These are phyloP conservation scores for Catocala sponsa DNA, from an alignment of 2,888 invertebrate genomes.

Conservation along the genomic window DNA sequence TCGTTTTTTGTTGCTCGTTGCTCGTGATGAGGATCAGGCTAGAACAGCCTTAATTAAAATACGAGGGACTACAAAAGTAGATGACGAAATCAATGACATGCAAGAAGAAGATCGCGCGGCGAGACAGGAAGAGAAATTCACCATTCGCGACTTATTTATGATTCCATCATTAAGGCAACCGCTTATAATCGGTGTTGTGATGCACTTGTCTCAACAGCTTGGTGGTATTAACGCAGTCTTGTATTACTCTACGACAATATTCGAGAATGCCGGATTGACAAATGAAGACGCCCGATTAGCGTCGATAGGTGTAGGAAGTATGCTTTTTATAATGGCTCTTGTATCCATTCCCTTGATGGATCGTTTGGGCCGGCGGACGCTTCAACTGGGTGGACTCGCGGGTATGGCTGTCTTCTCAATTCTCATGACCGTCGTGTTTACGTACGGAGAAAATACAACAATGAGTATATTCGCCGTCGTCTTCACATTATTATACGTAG, in stretches of 20 bases:
- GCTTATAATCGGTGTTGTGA: constrained; percentile 81
- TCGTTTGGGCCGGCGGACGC: constrained; percentile 90
- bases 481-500: constrained; percentile 84
- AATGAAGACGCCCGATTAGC: constrained; percentile 89
- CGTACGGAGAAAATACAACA: constrained; percentile 73
- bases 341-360: constrained; percentile 93
- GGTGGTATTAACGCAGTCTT: constrained; percentile 89
- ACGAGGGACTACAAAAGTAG: constrained; percentile 74
- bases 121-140: constrained; percentile 77
- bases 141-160: constrained; percentile 72
- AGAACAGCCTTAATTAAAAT: constrained; percentile 71
- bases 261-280: constrained; percentile 89
- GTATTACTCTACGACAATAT: constrained; percentile 91
- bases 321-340: constrained; percentile 92
- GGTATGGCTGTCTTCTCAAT: constrained; percentile 92
- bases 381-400: constrained; percentile 91
- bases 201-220: constrained; percentile 85
- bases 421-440: constrained; percentile 89
- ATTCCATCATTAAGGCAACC: constrained; percentile 74
- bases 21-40: constrained; percentile 76
- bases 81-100: constrained; percentile 84
- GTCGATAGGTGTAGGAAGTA: constrained; percentile 92
- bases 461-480: constrained; percentile 84
- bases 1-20: constrained; percentile 75
- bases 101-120: constrained; percentile 80